Evolutionary conservation across 2,797 vertebrate species (phyloP).

Genomic region (Dicrostonyx torquatus): DNA sequence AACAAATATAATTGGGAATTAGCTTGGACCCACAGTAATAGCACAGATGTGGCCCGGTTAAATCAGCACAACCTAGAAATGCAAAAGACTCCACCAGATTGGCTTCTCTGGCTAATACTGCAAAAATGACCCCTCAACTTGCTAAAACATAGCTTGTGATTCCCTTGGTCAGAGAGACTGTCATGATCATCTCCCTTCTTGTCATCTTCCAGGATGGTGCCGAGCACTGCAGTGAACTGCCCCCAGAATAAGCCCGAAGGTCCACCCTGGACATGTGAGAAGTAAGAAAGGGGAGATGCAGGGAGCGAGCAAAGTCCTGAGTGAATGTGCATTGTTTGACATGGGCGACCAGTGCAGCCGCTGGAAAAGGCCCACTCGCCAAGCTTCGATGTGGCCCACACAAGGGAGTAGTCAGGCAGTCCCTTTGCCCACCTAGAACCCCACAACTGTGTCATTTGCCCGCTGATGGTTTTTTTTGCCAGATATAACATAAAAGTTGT

Average conservation of each 20-base stretch:
- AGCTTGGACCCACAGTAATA: background rate
- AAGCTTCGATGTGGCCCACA: background rate
- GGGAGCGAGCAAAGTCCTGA: background rate
- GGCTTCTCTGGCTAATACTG: background rate
- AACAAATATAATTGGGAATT: background rate
- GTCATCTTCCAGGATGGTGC: background rate
- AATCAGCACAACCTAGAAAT: background rate
- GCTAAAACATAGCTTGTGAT: background rate
- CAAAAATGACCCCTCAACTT: background rate
- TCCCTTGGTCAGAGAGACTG: background rate
- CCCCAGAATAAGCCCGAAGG: no score
- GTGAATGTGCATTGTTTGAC: background rate
- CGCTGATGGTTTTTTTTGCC: background rate
- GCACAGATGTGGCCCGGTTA: background rate
- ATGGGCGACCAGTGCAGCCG: no score
- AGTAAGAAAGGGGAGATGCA: background rate
- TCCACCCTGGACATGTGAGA: background rate
- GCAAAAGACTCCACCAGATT: background rate
- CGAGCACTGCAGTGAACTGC: background rate
- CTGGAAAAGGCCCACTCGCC: background rate
- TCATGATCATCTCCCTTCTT: background rate
- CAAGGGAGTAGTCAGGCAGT: background rate
- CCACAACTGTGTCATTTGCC: background rate
- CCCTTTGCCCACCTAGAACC: background rate
- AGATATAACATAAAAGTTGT: background rate